Evolutionary conservation across 2,888 invertebrate genomes (phyloP).

Genomic region (Drosophila austrosaltans): DNA sequence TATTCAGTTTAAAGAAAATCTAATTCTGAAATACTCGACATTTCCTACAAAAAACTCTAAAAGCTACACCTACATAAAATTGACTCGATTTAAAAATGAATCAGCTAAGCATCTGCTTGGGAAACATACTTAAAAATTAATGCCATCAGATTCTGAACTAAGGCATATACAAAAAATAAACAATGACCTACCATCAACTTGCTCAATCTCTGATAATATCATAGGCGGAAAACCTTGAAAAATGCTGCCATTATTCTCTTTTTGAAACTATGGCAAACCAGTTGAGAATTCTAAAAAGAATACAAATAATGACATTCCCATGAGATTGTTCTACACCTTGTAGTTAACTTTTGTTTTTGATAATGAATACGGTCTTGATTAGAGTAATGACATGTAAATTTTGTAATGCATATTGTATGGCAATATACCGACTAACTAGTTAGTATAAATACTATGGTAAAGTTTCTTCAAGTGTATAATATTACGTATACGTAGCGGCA

Average conservation of each 20-base stretch:
- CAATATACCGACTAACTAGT: background rate
- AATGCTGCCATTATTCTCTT: conserved; percentile 1
- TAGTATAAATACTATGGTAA: background rate
- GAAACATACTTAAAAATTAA: background rate
- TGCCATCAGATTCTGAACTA: background rate
- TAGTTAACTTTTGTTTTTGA: conserved; percentile 2
- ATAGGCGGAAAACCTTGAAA: conserved; percentile 11
- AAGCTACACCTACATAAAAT: background rate
- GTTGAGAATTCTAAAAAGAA: conserved; percentile 1
- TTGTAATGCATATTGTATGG: background rate
- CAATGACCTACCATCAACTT: conserved; percentile 12
- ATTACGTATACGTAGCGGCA: conserved; percentile 62
- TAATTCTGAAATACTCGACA: too few relatives aligned
- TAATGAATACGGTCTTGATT: background rate
- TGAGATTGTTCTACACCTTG: conserved; percentile 2
- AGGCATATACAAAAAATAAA: background rate
- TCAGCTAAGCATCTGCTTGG: background rate
- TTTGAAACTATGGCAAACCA: background rate
- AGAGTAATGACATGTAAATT: background rate
- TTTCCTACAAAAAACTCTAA: background rate
- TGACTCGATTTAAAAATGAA: background rate
- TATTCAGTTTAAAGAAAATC: too few relatives aligned
- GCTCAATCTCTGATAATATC: conserved; percentile 9
- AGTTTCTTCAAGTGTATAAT: conserved; percentile 27
- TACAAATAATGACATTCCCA: background rate